Base-by-base conservation (phyloP, 1,140 invertebrate genomes). In the Lepidostoma basale region DNA sequence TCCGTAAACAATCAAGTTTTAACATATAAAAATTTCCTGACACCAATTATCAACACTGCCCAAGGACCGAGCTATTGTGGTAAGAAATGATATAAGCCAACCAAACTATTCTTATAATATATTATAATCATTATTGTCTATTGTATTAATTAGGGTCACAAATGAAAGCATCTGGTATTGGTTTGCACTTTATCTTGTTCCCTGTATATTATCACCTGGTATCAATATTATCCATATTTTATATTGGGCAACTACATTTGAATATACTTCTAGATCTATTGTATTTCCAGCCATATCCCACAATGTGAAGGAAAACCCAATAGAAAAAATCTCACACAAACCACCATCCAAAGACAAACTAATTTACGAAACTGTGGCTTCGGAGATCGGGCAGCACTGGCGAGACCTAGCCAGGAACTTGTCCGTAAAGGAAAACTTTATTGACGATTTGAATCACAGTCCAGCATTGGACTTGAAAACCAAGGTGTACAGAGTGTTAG, bases 321-420 rank as follows among this genome's bases (percentile, higher is more conserved):
- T 12, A 36, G 10, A n/a, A 2, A n/a, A n/a, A 2, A 36, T 36
- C 33, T 6, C 33, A 36, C 2, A 36, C 14, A 9, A 36, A n/a
- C 33, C 14, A n/a, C 33, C 33, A 36, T 9, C 10, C 1, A 36
- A 36, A 36, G 5, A 36, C n/a, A 36, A 36, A 12, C 14, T 36
- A n/a, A 47, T 47, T 22, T 47, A 47, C 20, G 44, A 47, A 4
- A 47, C 22, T 22, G 20, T 47, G 10, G n/a, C 44, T 5, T 47
- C 23, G 16, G 63, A 70, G 67, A 42, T 70, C 22, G 69, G 69
- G 3, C 14, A 20, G 25, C 26, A n/a, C 40, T 70, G 69, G 69
- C 47, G 28, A 26, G 42, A 62, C 45, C 16, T 70, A 2, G 44
- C 63, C 5, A 62, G 69, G 39, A 44, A 56, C 25, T 40, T 70